These are phyloP conservation scores for Trachurus trachurus DNA, from an alignment of 2,797 vertebrate species.

Conservation along the genomic window DNA sequence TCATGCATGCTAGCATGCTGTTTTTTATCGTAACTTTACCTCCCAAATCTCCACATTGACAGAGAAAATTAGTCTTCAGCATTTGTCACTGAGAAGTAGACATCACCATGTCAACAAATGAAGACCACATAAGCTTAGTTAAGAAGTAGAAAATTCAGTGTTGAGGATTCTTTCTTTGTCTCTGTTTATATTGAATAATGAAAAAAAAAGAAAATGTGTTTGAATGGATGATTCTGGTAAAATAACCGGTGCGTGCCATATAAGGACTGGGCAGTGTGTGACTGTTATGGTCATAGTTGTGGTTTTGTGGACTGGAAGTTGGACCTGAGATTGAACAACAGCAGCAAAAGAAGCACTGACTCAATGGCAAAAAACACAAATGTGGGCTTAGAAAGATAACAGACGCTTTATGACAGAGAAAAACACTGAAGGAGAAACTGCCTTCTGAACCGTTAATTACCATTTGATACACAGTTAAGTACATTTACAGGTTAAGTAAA, in stretches of 20 bases:
- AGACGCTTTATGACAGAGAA: background rate
- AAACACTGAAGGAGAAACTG: slow-evolving; percentile 1
- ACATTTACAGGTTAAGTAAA: background rate
- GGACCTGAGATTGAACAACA: slow-evolving; percentile 44
- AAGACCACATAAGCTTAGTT: slow-evolving; percentile 15
- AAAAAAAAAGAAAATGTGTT: background rate
- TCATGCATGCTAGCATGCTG: slow-evolving; percentile 51
- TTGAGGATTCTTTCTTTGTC: background rate
- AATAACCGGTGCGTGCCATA: slow-evolving; percentile 18
- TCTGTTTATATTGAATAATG: background rate
- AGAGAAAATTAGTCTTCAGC: slow-evolving; percentile 8
- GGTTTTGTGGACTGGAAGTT: slow-evolving; percentile 19
- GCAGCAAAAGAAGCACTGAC: slow-evolving; percentile 34
- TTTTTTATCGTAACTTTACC: slow-evolving; percentile 31
- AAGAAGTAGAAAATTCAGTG: background rate
- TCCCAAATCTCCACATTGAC: slow-evolving; percentile 32
- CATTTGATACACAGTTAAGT: background rate
- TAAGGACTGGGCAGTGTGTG: slow-evolving; percentile 28
- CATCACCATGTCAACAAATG: slow-evolving; percentile 25
- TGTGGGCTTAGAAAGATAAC: background rate
- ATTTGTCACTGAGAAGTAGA: slow-evolving; percentile 34
- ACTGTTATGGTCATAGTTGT: slow-evolving; percentile 10
- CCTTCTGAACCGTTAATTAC: background rate
- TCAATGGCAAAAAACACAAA: background rate
- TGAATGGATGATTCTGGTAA: slow-evolving; percentile 24